These are phyloP conservation scores for Passer montanus DNA, from an alignment of 2,113 vertebrate genomes.

Conservation along the genomic window DNA sequence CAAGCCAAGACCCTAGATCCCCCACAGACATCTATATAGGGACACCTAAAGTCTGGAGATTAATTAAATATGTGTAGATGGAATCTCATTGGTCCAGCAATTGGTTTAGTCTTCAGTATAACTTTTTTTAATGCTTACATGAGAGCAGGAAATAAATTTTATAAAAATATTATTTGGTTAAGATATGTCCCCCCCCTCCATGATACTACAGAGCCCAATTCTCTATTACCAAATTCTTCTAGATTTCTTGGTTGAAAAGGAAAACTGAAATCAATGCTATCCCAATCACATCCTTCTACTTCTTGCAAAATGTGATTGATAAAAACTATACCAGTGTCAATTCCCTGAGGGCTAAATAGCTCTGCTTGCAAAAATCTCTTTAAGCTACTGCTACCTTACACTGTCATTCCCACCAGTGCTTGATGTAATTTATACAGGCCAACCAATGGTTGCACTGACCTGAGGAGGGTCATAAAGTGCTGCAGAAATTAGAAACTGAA, in stretches of 20 bases:
- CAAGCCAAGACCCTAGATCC: background rate
- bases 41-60: background rate
- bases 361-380: background rate
- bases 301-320: background rate
- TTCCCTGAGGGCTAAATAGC: background rate
- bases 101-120: background rate
- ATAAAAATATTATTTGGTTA: background rate
- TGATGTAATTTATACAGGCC: background rate
- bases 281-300: background rate
- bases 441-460: background rate
- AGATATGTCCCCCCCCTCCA: background rate
- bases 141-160: background rate
- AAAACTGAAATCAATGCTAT: background rate
- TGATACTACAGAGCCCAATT: background rate
- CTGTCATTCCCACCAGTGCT: background rate
- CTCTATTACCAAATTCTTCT: background rate
- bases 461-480: background rate
- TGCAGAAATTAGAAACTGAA: background rate
- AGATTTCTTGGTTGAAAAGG: background rate
- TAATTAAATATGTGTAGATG: background rate
- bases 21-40: background rate
- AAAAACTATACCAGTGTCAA: background rate
- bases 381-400: background rate
- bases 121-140: background rate
- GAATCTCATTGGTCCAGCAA: background rate